Conservation (phyloP, 2,113 vertebrate genomes). For the Thoracochromis brauschi region DNA sequence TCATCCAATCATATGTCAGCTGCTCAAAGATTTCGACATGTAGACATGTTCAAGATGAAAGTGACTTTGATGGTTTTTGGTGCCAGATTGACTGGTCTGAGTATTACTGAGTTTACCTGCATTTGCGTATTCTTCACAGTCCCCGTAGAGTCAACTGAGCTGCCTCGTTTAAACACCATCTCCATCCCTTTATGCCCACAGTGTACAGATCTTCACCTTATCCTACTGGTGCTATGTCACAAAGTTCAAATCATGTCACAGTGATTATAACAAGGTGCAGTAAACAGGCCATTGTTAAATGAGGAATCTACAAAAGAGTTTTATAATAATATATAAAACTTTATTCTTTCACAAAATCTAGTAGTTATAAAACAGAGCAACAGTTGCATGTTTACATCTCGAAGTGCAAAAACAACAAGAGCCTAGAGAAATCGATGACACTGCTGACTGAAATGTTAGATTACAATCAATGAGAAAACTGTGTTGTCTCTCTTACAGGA, state of each 20-base stretch:
- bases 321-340: conserved; percentile 17
- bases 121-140: neutral
- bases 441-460: neutral
- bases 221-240: neutral
- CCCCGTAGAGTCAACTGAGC: neutral
- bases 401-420: neutral
- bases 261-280: neutral
- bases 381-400: conserved; percentile 2
- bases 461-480: neutral
- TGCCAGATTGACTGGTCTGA: neutral
- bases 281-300: neutral
- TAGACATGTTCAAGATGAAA: neutral
- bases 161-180: neutral
- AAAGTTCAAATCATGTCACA: neutral
- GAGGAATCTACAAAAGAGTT: neutral
- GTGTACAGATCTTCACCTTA: neutral
- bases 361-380: conserved; percentile 47
- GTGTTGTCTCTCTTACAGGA: neutral
- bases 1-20: neutral
- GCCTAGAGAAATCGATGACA: neutral
- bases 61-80: neutral
- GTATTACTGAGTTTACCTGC: neutral
- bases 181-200: neutral
- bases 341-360: conserved; percentile 59
- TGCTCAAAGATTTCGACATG: neutral